Evolutionary conservation across 2,797 vertebrate genomes (phyloP), one percentile per base, ranked within the genome.

Genomic region (Rhinichthys osculus): DNA sequence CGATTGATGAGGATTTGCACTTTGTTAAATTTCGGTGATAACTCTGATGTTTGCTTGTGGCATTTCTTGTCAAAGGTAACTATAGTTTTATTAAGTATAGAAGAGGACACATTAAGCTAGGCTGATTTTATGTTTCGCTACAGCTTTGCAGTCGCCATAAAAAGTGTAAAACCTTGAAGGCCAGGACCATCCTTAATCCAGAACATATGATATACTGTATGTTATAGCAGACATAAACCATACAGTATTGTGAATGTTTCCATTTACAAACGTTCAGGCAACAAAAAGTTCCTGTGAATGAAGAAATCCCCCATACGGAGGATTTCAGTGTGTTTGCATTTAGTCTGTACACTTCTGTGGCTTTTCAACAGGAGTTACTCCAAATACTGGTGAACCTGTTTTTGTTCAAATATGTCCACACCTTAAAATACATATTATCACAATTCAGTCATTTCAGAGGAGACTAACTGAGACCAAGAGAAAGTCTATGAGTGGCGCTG

Each of bases 391-490:
- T 5, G 17, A 82, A 82, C 81, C 81, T 1, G 81, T 82, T 44
- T 82, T 17, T 44, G 38, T 82, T 23, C 52, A 73, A 82, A 62
- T 14, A 62, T 8, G 4, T 9, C 38, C 52, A 82, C 81, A 72
- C 81, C 81, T 72, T 44, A 82, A 42, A 59, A 44, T 1, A 2
- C 42, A 8, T 30, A 3, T 8, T 3, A 16, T 11, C 50, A n/a
- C 21, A 59, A 13, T 40, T 27, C 33, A 40, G 47, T 40, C 23
- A 14, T 54, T 57, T 69, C 35, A 72, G n/a, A 82, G 16, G 1
- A 19, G 14, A 57, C 13, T 1, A 13, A 81, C 40, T 11, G n/a
- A 14, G n/a, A 35, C 30, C 10, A 23, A 35, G 47, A 64, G 54
- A 30, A 44, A 42, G n/a, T 4, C 77, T 30, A 44, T 27, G 27